phyloP scores from a whole-genome alignment of 2,888 invertebrate genomes.

The Hipparchia sbordonii region DNA sequence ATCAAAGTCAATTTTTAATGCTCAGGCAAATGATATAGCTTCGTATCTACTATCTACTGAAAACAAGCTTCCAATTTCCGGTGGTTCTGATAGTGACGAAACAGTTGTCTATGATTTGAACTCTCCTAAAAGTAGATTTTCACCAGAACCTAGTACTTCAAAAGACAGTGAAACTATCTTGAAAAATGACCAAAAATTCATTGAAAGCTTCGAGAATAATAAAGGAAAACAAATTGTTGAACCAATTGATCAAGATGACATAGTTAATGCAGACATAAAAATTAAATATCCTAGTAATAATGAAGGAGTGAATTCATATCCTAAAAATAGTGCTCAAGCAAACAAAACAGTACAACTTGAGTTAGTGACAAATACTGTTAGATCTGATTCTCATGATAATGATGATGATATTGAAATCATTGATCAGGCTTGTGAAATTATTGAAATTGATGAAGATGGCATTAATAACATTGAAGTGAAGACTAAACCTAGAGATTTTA shows the following conservation, averaged over 20 bases:
- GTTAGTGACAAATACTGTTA: not conserved
- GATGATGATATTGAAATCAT: not conserved
- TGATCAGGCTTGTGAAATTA: constrained; percentile 6
- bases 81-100: constrained; percentile 43
- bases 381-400: no score
- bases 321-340: not conserved
- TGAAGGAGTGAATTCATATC: not conserved
- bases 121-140: constrained; percentile 42
- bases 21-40: constrained; percentile 20
- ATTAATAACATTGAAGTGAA: not conserved
- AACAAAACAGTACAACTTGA: not conserved
- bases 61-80: not conserved
- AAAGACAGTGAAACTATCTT: constrained; percentile 50
- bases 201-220: constrained; percentile 43
- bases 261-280: not conserved
- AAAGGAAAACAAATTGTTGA: not conserved
- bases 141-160: constrained; percentile 61
- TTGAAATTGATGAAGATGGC: constrained; percentile 3
- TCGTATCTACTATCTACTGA: not conserved
- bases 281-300: not conserved
- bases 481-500: not conserved
- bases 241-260: not conserved
- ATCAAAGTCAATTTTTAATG: constrained; percentile 14
- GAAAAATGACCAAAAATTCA: constrained; percentile 55
- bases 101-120: constrained; percentile 45